Percentiles rank a stretch among this genome's conserved stretches.
Evolutionary conservation across 1,140 invertebrate species (phyloP).

Genomic region (Aradophagus sp.): DNA sequence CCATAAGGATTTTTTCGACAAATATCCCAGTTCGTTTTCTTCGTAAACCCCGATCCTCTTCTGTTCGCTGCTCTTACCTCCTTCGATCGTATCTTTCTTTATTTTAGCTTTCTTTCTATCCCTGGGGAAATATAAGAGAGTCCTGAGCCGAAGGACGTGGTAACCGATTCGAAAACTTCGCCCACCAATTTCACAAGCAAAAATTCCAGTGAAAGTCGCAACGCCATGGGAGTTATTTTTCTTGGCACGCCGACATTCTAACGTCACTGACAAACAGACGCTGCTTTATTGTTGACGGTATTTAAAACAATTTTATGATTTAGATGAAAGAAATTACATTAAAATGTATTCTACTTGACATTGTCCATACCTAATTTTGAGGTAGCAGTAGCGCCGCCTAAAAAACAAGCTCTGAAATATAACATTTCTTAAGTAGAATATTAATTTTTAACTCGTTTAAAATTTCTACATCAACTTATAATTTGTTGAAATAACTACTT

Average conservation of each 20-base stretch:
- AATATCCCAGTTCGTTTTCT: conserved; percentile 58
- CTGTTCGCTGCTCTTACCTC: conserved; percentile 42
- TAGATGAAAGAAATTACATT: no score
- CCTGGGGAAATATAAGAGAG: conserved; percentile 71
- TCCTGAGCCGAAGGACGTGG: conserved; percentile 59
- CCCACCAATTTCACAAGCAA: conserved; percentile 63
- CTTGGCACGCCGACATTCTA: conserved; percentile 37
- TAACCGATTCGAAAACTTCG: conserved; percentile 65
- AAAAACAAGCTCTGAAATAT: not conserved
- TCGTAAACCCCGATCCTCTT: conserved; percentile 53
- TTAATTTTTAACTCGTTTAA: no score
- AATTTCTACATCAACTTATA: no score
- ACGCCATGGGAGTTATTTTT: conserved; percentile 67
- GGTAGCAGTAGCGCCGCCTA: no score
- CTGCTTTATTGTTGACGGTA: conserved; percentile 29
- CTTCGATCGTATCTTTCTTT: conserved; percentile 55
- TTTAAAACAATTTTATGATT: no score
- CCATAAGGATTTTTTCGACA: conserved; percentile 55
- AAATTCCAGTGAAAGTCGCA: conserved; percentile 68
- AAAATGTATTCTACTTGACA: no score
- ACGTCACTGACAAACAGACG: conserved; percentile 8
- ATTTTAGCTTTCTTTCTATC: conserved; percentile 58
- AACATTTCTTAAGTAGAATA: no score
- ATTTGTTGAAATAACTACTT: no score
- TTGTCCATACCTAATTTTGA: not conserved